These are phyloP conservation scores for Glaucomys volans DNA, from an alignment of 2,113 vertebrate species.

Conservation along the genomic window DNA sequence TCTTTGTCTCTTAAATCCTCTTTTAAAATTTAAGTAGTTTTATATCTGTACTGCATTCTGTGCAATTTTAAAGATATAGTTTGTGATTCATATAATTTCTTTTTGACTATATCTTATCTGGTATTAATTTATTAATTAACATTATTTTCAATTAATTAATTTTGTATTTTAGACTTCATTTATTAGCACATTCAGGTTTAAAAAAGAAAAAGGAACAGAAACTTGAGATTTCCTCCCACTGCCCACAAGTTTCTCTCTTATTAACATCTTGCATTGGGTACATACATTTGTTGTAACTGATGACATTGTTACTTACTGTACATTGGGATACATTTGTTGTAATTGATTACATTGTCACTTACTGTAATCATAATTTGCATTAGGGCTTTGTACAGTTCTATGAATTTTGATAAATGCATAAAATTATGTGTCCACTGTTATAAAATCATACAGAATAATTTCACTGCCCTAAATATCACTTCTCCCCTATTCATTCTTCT, in stretches of 20 bases:
- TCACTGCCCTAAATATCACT: not conserved
- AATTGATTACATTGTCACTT: no score
- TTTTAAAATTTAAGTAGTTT: not conserved
- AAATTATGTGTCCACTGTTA: not conserved
- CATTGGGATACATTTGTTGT: no score
- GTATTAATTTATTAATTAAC: not conserved
- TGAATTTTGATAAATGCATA: not conserved
- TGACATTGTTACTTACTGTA: not conserved
- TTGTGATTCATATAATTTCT: not conserved
- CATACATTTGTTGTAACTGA: not conserved
- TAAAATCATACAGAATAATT: not conserved
- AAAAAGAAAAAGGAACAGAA: not conserved
- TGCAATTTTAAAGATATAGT: not conserved
- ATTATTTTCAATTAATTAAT: not conserved
- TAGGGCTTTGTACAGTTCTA: not conserved
- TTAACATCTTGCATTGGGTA: not conserved
- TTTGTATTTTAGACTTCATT: not conserved
- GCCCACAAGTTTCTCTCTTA: not conserved
- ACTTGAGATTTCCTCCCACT: not conserved
- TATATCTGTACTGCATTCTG: not conserved
- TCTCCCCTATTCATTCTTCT: not conserved
- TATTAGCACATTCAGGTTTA: not conserved
- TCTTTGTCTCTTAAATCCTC: not conserved
- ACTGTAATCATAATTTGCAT: not conserved
- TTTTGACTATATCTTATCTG: not conserved